Base-by-base conservation (phyloP, 2,113 vertebrate genomes). In the Serilophus lunatus region DNA sequence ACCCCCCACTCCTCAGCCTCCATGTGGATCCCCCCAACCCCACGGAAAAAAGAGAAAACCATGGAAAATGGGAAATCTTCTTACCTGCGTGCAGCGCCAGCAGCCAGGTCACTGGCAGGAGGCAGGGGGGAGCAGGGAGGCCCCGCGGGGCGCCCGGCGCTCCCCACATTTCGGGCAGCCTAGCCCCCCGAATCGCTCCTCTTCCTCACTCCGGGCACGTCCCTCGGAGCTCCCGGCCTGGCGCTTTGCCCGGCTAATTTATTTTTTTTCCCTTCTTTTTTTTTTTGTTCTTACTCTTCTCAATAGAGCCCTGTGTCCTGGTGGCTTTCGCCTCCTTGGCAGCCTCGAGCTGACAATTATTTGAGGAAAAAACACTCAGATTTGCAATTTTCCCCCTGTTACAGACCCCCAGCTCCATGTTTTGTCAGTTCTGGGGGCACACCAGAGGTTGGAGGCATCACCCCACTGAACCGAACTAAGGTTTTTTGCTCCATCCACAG, bases 91-190 rank as follows among this genome's bases (percentile, higher is more conserved):
- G 93, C 86, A 96, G 76, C 7, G 80, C 93, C 93, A 96, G 95
- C 6, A 96, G 91, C 61, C 95, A 96, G 95, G 93, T 69, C 22
- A 93, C 6, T 4, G 81, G 95, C 85, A 96, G 89, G 56, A 92
- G 1, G 82, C 89, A 6, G 64, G 75, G 95, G 87, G 86, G 83
- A 90, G 65, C 75, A 44, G 79, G 86, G 40, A 33, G 90, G n/a
- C 90, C 95, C 95, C 90, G 35, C 25, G 51, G 89, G 65, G 56
- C 51, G 24, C 50, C 60, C 69, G 25, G 70, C 19, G 91, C 86
- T 95, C 95, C 95, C 95, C 95, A 95, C 95, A 96, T 96, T 88
- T 94, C 80, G 42, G 95, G 90, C 63, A 81, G 87, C 59, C 70
- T 87, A 33, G 65, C 95, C 95, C 92, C 92, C 90, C 54, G 54